phyloP scores from a whole-genome alignment of 2,113 vertebrate species.

The Aplodontia rufa region DNA sequence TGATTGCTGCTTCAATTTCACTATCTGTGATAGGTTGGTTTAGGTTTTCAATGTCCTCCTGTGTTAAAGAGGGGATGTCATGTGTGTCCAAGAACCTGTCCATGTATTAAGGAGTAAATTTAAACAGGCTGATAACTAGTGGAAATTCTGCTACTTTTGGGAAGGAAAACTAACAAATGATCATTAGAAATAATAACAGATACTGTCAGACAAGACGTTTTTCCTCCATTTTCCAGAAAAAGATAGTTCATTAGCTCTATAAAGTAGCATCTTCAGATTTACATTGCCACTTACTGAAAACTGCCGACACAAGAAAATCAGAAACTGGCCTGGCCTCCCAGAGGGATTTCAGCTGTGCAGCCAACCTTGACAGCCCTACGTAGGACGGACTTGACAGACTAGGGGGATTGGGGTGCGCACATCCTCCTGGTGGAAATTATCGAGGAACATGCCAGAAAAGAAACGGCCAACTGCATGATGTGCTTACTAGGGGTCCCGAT shows the following conservation, averaged over 20 bases:
- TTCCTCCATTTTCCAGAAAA: background rate
- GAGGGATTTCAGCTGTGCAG: background rate
- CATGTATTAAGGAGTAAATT: slow-evolving; percentile 21
- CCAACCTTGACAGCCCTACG: background rate
- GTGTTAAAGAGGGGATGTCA: too few relatives aligned
- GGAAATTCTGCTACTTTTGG: background rate
- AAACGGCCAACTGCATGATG: too few relatives aligned
- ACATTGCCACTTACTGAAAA: background rate
- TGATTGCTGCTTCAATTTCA: too few relatives aligned
- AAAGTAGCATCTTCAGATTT: background rate
- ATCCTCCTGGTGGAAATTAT: slow-evolving; percentile 7
- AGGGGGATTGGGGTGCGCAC: background rate
- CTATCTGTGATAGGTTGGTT: too few relatives aligned
- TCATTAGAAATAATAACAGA: background rate
- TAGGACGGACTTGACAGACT: background rate
- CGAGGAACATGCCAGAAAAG: background rate
- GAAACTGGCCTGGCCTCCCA: background rate
- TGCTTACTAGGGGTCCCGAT: too few relatives aligned
- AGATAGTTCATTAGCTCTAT: background rate
- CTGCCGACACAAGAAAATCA: background rate
- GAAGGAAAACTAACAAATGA: background rate
- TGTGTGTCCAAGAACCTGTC: too few relatives aligned
- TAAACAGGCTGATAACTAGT: background rate
- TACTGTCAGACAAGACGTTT: background rate
- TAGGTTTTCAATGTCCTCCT: too few relatives aligned